These are phyloP conservation scores for Leptinotarsa defecta DNA, from an alignment of 1,140 invertebrate genomes.

Conservation along the genomic window DNA sequence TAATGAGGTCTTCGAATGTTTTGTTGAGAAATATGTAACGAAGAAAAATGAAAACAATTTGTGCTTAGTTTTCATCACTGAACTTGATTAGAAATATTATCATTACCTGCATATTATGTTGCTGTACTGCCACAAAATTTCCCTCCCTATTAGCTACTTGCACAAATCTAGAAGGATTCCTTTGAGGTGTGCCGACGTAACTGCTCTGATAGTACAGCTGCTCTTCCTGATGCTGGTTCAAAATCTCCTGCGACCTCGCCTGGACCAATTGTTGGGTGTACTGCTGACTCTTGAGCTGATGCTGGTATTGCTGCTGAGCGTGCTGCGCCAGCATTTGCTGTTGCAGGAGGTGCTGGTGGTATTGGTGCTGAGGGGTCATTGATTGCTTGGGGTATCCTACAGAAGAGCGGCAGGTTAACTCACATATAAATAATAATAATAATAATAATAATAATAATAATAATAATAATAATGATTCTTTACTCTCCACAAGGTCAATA, in stretches of 20 bases:
- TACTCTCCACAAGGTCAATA: too few relatives aligned
- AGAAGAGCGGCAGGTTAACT: too few relatives aligned
- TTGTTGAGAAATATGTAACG: too few relatives aligned
- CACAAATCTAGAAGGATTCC: slow-evolving; percentile 20
- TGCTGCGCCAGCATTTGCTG: slow-evolving; percentile 60
- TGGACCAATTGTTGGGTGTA: slow-evolving; percentile 57
- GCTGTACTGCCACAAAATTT: slow-evolving; percentile 14
- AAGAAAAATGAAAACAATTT: too few relatives aligned
- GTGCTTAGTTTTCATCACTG: too few relatives aligned
- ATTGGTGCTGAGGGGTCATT: slow-evolving; percentile 58
- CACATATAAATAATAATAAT: too few relatives aligned
- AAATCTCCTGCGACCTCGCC: slow-evolving; percentile 62
- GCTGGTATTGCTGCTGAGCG: slow-evolving; percentile 52
- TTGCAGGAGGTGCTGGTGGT: slow-evolving; percentile 65
- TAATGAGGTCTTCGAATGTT: too few relatives aligned
- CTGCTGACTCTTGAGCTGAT: slow-evolving; percentile 53
- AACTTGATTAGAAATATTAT: not conserved
- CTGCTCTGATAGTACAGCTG: slow-evolving; percentile 50
- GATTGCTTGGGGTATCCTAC: slow-evolving; percentile 53
- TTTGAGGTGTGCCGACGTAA: slow-evolving; percentile 10
- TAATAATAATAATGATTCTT: too few relatives aligned
- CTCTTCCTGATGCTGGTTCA: slow-evolving; percentile 57
- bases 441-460: too few relatives aligned
- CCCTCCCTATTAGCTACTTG: slow-evolving; percentile 13
- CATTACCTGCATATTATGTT: slow-evolving; percentile 13